Percentiles rank a stretch among this genome's conserved stretches.
Conservation (phyloP, 30 jellyfish, hydroid and myxozoan genomes). For the Mastigias papua region DNA sequence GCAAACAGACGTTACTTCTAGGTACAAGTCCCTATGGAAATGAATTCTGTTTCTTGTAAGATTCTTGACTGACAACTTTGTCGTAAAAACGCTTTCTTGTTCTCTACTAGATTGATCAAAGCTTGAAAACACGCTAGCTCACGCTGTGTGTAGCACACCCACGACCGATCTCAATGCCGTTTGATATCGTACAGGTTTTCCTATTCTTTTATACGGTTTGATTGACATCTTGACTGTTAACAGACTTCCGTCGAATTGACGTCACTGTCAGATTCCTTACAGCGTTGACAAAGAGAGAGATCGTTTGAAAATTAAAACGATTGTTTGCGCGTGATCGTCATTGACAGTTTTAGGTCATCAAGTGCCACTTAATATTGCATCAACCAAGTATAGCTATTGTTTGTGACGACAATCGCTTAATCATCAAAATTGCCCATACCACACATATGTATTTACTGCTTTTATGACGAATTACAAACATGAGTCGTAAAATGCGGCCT, state of each 20-base stretch:
- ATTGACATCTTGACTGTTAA: slow-evolving; percentile 23
- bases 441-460: too few relatives aligned
- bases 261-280: background rate
- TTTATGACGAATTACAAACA: too few relatives aligned
- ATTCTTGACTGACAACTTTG: background rate
- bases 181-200: slow-evolving; percentile 51
- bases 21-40: too few relatives aligned
- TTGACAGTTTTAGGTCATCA: background rate
- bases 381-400: too few relatives aligned
- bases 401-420: too few relatives aligned
- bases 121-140: background rate
- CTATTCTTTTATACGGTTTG: slow-evolving; percentile 26
- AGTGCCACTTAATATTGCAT: too few relatives aligned
- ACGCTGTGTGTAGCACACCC: background rate
- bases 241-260: slow-evolving; percentile 31
- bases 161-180: background rate
- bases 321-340: too few relatives aligned
- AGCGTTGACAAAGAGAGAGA: background rate
- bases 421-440: too few relatives aligned
- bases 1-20: too few relatives aligned
- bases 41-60: too few relatives aligned
- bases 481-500: too few relatives aligned
- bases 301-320: background rate
- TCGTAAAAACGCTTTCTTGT: background rate
- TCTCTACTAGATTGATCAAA: background rate